A percentile compares a stretch with the other conserved stretches of the same genome.
Conservation (phyloP, 2,888 invertebrate species). For the Oligia latruncula region DNA sequence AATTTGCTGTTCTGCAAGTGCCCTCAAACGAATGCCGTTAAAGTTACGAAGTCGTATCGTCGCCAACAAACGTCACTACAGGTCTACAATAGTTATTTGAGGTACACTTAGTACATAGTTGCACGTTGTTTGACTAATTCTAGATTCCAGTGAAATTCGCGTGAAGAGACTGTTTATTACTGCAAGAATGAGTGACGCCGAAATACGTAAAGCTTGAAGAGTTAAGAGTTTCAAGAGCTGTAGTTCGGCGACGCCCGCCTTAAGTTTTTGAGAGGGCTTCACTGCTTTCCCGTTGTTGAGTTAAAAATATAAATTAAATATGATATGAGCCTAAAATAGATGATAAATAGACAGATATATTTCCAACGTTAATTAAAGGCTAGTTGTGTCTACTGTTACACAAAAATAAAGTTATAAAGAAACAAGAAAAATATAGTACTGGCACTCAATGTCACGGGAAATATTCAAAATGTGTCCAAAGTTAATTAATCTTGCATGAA, state of each 20-base stretch:
- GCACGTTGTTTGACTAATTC: constrained; percentile 35
- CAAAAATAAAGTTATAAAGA: background rate
- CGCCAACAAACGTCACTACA: constrained; percentile 40
- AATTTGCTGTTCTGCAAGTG: constrained; percentile 76
- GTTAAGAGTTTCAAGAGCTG: constrained; percentile 36
- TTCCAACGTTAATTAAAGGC: background rate
- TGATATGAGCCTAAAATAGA: background rate
- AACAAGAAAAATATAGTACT: background rate
- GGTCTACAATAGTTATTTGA: constrained; percentile 19
- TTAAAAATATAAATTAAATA: constrained; percentile 14
- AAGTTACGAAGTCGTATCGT: constrained; percentile 57
- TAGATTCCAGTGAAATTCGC: constrained; percentile 23
- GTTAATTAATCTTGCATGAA: constrained; percentile 3
- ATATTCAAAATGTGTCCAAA: constrained; percentile 32
- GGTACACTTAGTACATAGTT: constrained; percentile 40
- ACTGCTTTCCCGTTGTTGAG: constrained; percentile 11
- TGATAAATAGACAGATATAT: background rate
- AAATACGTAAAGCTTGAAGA: constrained; percentile 42
- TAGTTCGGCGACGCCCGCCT: constrained; percentile 34
- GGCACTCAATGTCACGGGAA: constrained; percentile 2
- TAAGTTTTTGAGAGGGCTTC: constrained; percentile 45
- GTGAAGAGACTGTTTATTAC: constrained; percentile 42
- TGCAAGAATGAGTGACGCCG: constrained; percentile 45
- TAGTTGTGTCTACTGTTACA: background rate
- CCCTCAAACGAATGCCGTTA: constrained; percentile 65